Base-by-base conservation (phyloP, 1,140 invertebrate genomes). In the Tribolium madens region DNA sequence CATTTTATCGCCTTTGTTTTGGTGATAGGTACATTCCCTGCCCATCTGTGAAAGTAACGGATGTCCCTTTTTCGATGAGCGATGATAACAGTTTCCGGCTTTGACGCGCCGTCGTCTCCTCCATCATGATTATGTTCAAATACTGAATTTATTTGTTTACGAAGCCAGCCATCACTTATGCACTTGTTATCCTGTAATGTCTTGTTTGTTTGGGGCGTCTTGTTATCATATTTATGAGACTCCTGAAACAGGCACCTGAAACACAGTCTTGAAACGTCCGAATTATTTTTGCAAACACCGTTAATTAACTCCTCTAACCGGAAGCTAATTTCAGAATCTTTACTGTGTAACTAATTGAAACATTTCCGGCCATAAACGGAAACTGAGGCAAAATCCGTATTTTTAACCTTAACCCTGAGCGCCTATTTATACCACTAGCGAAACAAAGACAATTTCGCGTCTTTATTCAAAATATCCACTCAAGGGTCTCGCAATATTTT, bases 241-340 rank as follows among this genome's bases (percentile, higher is more conserved):
- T 9, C 36, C n/a, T n/a, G 10, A n/a, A n/a, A n/a, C 36, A 42
- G 4, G 5, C 21, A 42, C 36, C 36, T 42, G 36, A 42, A 9
- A 42, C 21, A 5, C 21, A 7, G n/a, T 42, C n/a, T 42, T 42
- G 36, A 42, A 42, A 42, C 3, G 5, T 17, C 17, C 14, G 17
- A 14, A 64, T 64, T 64, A 64, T 31, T 64, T 64, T 36, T 64
- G 57, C 26, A 64, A 26, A 18, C 14, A 64, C 57, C 57, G 57
- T 64, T 64, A 64, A 64, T 64, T 64, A 33, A 33, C 7, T 33
- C 21, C 21, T 14, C 21, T 10, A 12, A 12, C 57, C 57, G 57
- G 57, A 64, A 64, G 57, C 31, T 64, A 64, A 64, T 64, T 64
- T 64, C 21, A 64, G 17, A 64, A 64, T 64, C 57, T 64, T 64